Conservation (phyloP, 35 echinoderm and acorn worm genomes). For the Lytechinus pictus region DNA sequence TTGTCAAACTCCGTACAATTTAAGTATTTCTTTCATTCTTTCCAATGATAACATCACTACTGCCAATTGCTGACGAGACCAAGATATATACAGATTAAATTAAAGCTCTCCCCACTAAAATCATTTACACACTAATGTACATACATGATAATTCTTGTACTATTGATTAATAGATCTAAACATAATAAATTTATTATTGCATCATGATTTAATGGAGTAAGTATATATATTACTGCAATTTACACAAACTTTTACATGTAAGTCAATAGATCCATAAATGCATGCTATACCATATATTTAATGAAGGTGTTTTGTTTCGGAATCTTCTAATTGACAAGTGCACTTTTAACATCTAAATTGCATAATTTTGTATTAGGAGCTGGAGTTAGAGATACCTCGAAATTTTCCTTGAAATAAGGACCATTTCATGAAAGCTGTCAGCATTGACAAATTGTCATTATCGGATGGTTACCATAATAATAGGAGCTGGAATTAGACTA, state of each 20-base stretch:
- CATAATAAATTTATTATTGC: background rate
- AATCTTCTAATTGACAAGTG: conserved; percentile 3
- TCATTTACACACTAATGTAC: background rate
- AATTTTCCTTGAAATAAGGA: background rate
- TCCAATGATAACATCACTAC: no score
- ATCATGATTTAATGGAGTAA: background rate
- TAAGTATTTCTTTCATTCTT: no score
- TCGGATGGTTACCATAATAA: no score
- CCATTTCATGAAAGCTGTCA: background rate
- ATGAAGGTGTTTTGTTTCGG: background rate
- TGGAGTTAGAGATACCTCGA: background rate
- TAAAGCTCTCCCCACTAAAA: background rate
- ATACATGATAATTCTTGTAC: background rate
- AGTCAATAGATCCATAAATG: background rate
- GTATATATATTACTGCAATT: background rate
- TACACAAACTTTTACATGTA: background rate
- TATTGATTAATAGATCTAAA: background rate
- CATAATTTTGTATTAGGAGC: background rate
- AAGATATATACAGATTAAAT: background rate
- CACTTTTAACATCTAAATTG: conserved; percentile 3
- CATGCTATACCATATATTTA: background rate
- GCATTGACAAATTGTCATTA: no score
- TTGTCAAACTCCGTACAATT: no score
- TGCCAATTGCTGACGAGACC: no score
- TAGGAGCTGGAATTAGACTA: no score